phyloP scores from a whole-genome alignment of 2,888 invertebrate genomes.

The Choristoneura rosaceana region DNA sequence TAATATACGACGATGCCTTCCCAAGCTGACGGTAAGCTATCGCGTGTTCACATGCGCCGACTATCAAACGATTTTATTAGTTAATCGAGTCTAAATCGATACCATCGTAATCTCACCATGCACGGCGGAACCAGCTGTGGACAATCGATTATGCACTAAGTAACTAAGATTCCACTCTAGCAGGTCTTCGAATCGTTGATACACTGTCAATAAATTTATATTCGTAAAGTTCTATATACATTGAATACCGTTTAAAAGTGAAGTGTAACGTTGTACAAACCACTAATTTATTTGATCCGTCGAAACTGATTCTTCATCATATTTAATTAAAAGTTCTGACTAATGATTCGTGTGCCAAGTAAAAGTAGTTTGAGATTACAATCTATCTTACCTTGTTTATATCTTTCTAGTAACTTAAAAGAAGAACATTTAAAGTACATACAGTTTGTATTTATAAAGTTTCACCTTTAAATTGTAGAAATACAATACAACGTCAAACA shows the following conservation, averaged over 20 bases:
- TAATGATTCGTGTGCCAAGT: constrained; percentile 29
- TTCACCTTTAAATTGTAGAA: not conserved
- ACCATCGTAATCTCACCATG: constrained; percentile 47
- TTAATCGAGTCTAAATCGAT: constrained; percentile 47
- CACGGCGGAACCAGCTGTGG: constrained; percentile 47
- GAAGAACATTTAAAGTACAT: constrained; percentile 6
- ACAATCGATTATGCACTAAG: constrained; percentile 63
- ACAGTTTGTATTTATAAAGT: constrained; percentile 2
- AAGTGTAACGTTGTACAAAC: not conserved
- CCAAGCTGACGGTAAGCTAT: constrained; percentile 37
- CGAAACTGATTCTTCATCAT: constrained; percentile 1
- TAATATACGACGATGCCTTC: not conserved
- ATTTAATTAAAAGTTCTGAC: constrained; percentile 1
- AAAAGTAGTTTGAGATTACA: constrained; percentile 35
- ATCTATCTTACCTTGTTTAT: constrained; percentile 9
- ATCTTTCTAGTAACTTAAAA: not conserved
- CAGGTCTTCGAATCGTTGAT: constrained; percentile 52
- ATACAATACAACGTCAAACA: too few relatives aligned
- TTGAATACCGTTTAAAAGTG: not conserved
- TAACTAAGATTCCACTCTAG: constrained; percentile 51
- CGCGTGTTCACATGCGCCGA: constrained; percentile 48
- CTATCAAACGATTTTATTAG: constrained; percentile 34
- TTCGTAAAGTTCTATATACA: not conserved
- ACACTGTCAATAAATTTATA: not conserved
- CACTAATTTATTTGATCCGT: constrained; percentile 7